These are phyloP conservation scores for Pan paniscus DNA, from an alignment of 2,113 vertebrate species.

Conservation along the genomic window DNA sequence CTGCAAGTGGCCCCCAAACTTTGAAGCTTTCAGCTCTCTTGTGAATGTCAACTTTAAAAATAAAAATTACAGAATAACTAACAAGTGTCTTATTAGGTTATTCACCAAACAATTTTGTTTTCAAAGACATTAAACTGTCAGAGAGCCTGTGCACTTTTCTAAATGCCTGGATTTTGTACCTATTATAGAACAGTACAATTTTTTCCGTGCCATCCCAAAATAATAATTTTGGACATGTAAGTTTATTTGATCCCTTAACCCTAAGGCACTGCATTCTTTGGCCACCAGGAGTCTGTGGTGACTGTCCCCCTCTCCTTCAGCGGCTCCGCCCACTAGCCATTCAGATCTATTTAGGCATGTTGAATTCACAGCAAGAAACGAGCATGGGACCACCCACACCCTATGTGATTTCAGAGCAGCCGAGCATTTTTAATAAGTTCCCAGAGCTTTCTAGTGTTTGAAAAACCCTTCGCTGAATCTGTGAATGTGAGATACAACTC, in stretches of 20 bases:
- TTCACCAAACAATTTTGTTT: not conserved
- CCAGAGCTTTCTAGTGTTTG: not conserved
- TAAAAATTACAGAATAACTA: not conserved
- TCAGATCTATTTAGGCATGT: not conserved
- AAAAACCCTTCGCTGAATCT: not conserved
- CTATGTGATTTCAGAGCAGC: not conserved
- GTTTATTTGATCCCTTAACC: not conserved
- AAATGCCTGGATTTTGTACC: not conserved
- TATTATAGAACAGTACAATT: not conserved
- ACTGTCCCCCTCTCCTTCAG: not conserved
- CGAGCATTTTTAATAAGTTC: not conserved
- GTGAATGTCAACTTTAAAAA: constrained; percentile 14
- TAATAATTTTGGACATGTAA: not conserved
- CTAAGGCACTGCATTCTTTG: not conserved
- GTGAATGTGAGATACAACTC: not conserved
- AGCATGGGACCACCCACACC: not conserved
- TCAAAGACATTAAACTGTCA: not conserved
- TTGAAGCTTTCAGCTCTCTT: not conserved
- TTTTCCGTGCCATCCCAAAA: not conserved
- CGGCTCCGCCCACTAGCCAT: not conserved
- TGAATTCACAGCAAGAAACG: not conserved
- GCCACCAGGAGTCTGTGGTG: not conserved
- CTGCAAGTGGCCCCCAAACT: not conserved
- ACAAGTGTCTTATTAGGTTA: not conserved
- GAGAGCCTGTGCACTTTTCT: not conserved